Evolutionary conservation across 1,140 invertebrate genomes (phyloP).

Genomic region (Drosophila santomea): DNA sequence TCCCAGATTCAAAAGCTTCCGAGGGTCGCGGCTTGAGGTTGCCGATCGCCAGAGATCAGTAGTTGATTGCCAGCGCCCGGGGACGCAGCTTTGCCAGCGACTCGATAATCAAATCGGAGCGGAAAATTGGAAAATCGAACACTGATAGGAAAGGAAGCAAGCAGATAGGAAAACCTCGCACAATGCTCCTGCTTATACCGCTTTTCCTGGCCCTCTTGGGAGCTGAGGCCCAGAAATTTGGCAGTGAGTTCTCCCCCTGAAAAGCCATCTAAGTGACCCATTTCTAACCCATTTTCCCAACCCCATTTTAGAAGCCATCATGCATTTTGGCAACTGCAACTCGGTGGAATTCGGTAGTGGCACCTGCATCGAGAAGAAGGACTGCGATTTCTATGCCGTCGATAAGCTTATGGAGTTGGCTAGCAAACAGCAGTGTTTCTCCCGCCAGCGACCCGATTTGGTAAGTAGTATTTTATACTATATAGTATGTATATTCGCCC

Average conservation of each 20-base stretch:
- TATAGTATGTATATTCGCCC: not conserved
- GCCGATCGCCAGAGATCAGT: conserved; percentile 43
- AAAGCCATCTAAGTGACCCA: too few species aligned
- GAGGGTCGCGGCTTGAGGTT: conserved; percentile 42
- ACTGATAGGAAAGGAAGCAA: not conserved
- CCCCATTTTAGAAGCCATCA: conserved; percentile 16
- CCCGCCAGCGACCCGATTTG: conserved; percentile 52
- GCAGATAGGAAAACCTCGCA: not conserved
- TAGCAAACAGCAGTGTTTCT: conserved; percentile 47
- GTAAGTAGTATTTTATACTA: conserved; percentile 38
- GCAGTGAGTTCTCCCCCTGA: conserved; percentile 21
- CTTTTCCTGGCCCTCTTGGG: conserved; percentile 5
- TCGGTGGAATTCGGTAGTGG: conserved; percentile 40
- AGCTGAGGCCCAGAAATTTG: conserved; percentile 22
- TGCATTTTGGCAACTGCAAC: conserved; percentile 57
- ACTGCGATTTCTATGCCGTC: conserved; percentile 52
- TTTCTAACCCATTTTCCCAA: too few species aligned
- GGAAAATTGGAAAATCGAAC: not conserved
- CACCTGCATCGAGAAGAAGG: conserved; percentile 32
- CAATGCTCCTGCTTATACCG: not conserved
- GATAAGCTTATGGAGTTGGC: conserved; percentile 21
- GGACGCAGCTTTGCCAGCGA: conserved; percentile 23
- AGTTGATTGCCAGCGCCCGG: conserved; percentile 57
- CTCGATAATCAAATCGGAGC: conserved; percentile 20
- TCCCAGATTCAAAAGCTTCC: not conserved